Conservation (phyloP, 2,888 invertebrate species). For the Cosmopolites sordidus region DNA sequence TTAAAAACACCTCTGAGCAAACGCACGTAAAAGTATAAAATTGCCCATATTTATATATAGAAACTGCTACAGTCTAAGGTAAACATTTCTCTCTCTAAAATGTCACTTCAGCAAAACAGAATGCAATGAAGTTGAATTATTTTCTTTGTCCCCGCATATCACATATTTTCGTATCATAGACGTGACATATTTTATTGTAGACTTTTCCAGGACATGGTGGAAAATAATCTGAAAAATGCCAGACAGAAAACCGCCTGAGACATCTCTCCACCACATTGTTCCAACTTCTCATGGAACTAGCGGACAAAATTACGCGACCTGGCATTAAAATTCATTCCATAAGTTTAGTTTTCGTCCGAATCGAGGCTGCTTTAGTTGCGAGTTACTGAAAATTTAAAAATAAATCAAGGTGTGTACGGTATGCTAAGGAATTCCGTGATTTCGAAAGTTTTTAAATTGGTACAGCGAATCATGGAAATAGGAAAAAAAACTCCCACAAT, state of each 20-base stretch:
- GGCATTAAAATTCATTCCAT: slow-evolving; percentile 11
- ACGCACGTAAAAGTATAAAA: too few species aligned
- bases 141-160: too few species aligned
- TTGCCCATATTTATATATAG: too few species aligned
- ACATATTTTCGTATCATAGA: too few species aligned
- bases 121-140: too few species aligned
- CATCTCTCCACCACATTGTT: slow-evolving; percentile 5
- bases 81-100: too few species aligned
- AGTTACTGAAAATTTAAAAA: slow-evolving; percentile 3
- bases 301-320: slow-evolving; percentile 2
- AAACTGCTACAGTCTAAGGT: too few species aligned
- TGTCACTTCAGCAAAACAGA: too few species aligned
- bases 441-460: background rate
- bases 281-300: slow-evolving; percentile 5
- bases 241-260: background rate
- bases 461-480: too few species aligned
- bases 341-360: slow-evolving; percentile 3
- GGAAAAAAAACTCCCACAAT: too few species aligned
- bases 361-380: background rate
- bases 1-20: too few species aligned
- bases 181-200: background rate
- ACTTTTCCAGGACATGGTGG: background rate
- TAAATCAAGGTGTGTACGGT: background rate
- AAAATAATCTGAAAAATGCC: background rate
- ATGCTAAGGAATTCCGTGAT: background rate